Base-by-base conservation (phyloP, 2,888 invertebrate genomes). In the Tenthredo notha region DNA sequence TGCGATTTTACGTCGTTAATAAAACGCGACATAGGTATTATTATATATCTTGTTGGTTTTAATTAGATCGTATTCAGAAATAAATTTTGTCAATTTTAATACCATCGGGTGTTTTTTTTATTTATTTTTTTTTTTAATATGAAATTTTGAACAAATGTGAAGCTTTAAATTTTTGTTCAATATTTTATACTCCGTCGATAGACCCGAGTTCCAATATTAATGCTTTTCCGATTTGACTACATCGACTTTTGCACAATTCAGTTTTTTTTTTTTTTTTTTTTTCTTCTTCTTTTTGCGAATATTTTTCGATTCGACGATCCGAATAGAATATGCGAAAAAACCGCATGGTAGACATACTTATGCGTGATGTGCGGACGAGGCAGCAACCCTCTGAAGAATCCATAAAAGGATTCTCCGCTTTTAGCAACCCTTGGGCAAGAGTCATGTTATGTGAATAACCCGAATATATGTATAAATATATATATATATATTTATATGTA, bases 291-390 rank as follows among this genome's bases (percentile, higher is more conserved):
- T 29, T 40, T 72, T 37, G 40, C 50, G 33, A 54, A 77, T 33
- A 77, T 50, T 77, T 77, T 54, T 77, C 77, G 50, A 77, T 77
- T 77, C 77, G 77, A 50, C 77, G 77, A 33, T 77, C 77, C 77
- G 77, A 54, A 77, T 33, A 18, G n/a, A 54, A 77, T 77, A 77
- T 33, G 77, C 54, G 54, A 54, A 77, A 77, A 77, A 50, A 7
- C 21, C 65, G 65, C 5, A 50, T 18, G 15, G n/a, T 10, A 43
- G 9, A 43, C 40, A 4, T 47, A 15, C 47, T 47, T 33, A 21
- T 21, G 40, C 72, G 40, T 74, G 40, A 15, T 67, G 25, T 33
- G 33, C 67, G 33, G 67, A 33, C 33, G 33, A 12, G 74, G 74
- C 43, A 25, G 50, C 40, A 43, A 29, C 10, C 80, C 61, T 80